Evolutionary conservation across 2,888 invertebrate genomes (phyloP).

Genomic region (Tachina grossa): DNA sequence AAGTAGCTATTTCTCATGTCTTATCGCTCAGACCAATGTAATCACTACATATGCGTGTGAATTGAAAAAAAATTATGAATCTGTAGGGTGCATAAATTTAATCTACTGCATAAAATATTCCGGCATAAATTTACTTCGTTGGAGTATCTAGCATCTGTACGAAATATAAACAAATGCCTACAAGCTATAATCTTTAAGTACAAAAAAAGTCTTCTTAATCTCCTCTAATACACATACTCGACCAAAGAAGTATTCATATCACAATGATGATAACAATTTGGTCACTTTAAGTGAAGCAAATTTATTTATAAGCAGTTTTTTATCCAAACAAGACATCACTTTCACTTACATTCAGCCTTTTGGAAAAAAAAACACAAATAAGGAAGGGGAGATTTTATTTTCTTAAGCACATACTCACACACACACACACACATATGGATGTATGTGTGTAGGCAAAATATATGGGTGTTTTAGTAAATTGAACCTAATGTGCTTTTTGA

Average conservation of each 20-base stretch:
- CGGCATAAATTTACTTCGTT: slow-evolving; percentile 42
- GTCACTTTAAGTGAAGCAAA: slow-evolving; percentile 83
- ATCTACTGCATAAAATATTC: slow-evolving; percentile 12
- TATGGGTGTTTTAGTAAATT: slow-evolving; percentile 79
- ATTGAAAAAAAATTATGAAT: not conserved
- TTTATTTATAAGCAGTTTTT: slow-evolving; percentile 81
- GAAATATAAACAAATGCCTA: slow-evolving; percentile 73
- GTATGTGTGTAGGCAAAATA: slow-evolving; percentile 40
- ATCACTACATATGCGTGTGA: not conserved
- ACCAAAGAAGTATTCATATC: slow-evolving; percentile 75
- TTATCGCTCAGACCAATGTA: not conserved
- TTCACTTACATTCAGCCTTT: slow-evolving; percentile 21
- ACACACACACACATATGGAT: not conserved
- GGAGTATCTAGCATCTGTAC: slow-evolving; percentile 27
- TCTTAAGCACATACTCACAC: slow-evolving; percentile 21
- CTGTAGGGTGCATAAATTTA: slow-evolving; percentile 36
- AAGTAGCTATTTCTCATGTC: not conserved
- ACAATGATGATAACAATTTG: slow-evolving; percentile 82
- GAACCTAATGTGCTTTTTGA: slow-evolving; percentile 81
- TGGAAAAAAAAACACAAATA: not conserved
- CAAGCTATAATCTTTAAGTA: slow-evolving; percentile 74
- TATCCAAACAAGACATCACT: slow-evolving; percentile 65
- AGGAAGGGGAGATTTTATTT: slow-evolving; percentile 31
- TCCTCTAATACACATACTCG: slow-evolving; percentile 58
- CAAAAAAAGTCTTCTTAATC: slow-evolving; percentile 82